Evolutionary conservation across 2,888 invertebrate species (phyloP).

Genomic region (Apoda limacodes): DNA sequence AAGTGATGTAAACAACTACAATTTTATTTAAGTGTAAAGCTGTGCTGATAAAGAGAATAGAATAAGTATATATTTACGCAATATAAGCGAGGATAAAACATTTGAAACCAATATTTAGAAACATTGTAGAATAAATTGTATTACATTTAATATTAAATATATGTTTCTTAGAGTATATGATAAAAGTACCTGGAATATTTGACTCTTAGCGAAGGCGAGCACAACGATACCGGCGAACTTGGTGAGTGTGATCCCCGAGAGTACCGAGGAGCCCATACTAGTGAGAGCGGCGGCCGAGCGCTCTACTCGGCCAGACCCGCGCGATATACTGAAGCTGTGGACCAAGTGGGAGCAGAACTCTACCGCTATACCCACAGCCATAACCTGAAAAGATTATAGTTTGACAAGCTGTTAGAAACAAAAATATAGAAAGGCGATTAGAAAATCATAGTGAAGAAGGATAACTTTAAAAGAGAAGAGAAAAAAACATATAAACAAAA

Average conservation of each 20-base stretch:
- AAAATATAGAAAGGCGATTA: background rate
- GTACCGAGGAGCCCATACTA: constrained; percentile 94
- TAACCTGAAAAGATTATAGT: constrained; percentile 76
- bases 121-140: too few relatives aligned
- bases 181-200: constrained; percentile 90
- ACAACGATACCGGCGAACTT: constrained; percentile 98
- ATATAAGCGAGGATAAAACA: too few relatives aligned
- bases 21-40: too few relatives aligned
- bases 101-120: too few relatives aligned
- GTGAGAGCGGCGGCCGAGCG: constrained; percentile 87
- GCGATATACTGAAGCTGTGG: constrained; percentile 88
- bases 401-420: too few relatives aligned
- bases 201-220: constrained; percentile 96
- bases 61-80: too few relatives aligned
- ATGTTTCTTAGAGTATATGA: too few relatives aligned
- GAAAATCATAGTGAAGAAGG: background rate
- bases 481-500: background rate
- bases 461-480: too few relatives aligned
- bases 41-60: too few relatives aligned
- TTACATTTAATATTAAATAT: too few relatives aligned
- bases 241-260: constrained; percentile 97
- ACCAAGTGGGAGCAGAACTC: constrained; percentile 99
- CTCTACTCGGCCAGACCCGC: constrained; percentile 76
- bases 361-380: constrained; percentile 98
- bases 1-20: too few relatives aligned